phyloP scores from a whole-genome alignment of 1,140 invertebrate species.

The Delia radicum region DNA sequence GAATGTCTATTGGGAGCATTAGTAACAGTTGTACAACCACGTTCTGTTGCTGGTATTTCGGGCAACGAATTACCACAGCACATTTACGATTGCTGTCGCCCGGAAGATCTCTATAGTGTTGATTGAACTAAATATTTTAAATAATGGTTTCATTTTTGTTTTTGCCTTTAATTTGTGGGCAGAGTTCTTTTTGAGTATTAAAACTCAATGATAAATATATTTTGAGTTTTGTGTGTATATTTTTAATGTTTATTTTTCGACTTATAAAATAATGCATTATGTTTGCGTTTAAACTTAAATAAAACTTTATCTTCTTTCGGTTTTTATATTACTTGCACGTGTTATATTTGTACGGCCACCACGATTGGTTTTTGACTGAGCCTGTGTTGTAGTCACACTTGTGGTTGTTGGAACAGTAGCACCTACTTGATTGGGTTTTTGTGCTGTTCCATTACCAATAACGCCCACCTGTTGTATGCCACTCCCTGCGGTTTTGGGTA shows the following conservation, averaged over 20 bases:
- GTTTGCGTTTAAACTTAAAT: neutral
- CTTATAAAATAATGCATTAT: neutral
- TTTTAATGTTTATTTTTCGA: neutral
- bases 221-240: neutral
- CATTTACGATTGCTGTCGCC: neutral
- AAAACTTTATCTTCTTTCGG: conserved; percentile 26
- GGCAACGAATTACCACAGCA: neutral
- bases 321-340: conserved; percentile 27
- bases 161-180: neutral
- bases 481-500: neutral
- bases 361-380: conserved; percentile 13
- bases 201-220: too few species aligned
- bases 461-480: conserved; percentile 9
- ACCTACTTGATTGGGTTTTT: neutral
- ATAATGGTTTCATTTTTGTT: neutral
- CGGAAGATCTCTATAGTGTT: neutral
- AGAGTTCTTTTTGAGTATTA: neutral
- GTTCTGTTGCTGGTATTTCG: neutral
- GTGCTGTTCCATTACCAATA: neutral
- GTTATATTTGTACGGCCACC: conserved; percentile 24
- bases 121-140: neutral
- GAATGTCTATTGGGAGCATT: neutral
- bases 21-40: neutral
- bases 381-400: neutral
- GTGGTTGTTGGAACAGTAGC: neutral